Evolutionary conservation across 2,888 invertebrate genomes (phyloP), one percentile per base, ranked within the genome.

Genomic region (Ceriagrion tenellum): DNA sequence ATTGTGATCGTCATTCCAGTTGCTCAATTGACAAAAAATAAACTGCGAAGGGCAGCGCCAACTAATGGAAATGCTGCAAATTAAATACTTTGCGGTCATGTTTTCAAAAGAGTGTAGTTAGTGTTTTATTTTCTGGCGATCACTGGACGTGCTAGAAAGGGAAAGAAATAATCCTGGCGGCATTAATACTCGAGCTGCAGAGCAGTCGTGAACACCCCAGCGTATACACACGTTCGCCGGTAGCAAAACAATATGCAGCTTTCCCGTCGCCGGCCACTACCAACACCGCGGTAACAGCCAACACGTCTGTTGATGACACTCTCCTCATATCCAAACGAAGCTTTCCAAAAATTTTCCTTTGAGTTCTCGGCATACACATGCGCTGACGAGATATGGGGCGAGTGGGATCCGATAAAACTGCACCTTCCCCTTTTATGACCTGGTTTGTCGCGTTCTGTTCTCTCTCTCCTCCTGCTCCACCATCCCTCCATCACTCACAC

Each of bases 341-440:
- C 81, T 81, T 81, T 81, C 81, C 81, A 81, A 81, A 69, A 81
- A 35, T 81, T 81, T 81, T 81, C 81, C 35, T 81, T 81, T 81
- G 81, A 81, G 81, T n/a, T 16, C 81, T 59, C 59, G 59, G 59
- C n/a, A n/a, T 69, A 69, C 69, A 69, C 26, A 69, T 69, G 35
- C 35, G 35, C 81, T 81, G 81, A 81, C 81, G 81, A 81, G 81
- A 81, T 23, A 69, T 26, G 69, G 69, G 26, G 69, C 69, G 69
- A 69, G 23, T 23, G 81, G 30, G 35, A 81, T n/a, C 69, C 69
- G 69, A 35, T 30, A 35, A 81, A 81, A 30, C 81, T 81, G 16
- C 81, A 30, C 18, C 26, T 69, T n/a, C 12, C 69, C 12, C 59
- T 23, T 20, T 69, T 23, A 81, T 35, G 81, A 35, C 81, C 81